Base-by-base conservation (phyloP, 1,140 invertebrate species). In the Dufourea novaeangliae region DNA sequence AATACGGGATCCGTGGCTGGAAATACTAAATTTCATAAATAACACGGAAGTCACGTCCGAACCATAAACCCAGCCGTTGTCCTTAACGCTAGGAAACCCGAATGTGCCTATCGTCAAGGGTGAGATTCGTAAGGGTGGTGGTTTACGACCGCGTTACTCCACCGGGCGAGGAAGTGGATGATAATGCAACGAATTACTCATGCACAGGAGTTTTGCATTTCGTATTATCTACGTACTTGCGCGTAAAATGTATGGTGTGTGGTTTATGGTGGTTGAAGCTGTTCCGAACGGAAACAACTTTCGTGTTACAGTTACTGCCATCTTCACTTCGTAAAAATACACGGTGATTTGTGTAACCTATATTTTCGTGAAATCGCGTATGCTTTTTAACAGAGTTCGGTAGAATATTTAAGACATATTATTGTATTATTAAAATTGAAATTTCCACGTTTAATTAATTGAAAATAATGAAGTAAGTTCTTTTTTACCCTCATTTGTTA, bases 151-250 rank as follows among this genome's bases (percentile, higher is more conserved):
- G 46, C 20, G 8, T 50, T 50, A 50, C n/a, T 50, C 46, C 46
- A n/a, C n/a, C 46, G 46, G n/a, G 46, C 8, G 46, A 17, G 20
- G 20, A 6, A n/a, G 46, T n/a, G 8, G 46, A 50, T 50, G 46
- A 50, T 50, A 50, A 50, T 50, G 46, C 46, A 50, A 50, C 46
- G 46, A 50, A 50, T 50, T 50, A 50, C n/a, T 50, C 46, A n/a
- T n/a, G 46, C n/a, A 50, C 46, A 17, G n/a, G 46, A 50, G 10
- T n/a, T 50, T 50, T 8, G n/a, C 46, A n/a, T 5, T 7, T 50
- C n/a, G 20, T 14, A 27, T 56, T 56, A 56, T 27, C 52, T 20
- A 27, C 25, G 52, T 12, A 4, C 52, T 27, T 2, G 52, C 52
- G 10, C 52, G 52, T 27, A 14, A 25, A 56, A 56, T 27, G 25